phyloP scores from a whole-genome alignment of 2,888 invertebrate genomes.

The Notodonta ziczac region DNA sequence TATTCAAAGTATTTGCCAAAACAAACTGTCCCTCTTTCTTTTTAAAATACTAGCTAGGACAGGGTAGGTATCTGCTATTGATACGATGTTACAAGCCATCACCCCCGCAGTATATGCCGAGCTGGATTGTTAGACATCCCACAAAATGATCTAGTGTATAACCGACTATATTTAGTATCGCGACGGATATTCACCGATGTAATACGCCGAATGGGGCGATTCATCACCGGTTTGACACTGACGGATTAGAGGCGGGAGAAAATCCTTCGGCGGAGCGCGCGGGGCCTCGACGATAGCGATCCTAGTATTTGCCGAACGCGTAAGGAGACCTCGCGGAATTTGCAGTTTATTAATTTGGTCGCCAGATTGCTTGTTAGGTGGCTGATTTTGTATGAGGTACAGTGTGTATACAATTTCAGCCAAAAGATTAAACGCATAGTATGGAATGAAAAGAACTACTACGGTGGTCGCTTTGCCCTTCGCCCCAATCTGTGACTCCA shows the following conservation, averaged over 20 bases:
- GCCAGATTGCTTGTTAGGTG: neutral
- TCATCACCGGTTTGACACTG: conserved; percentile 70
- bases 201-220: conserved; percentile 56
- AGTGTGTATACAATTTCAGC: no score
- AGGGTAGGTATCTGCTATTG: no score
- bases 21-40: no score
- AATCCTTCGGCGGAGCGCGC: conserved; percentile 22
- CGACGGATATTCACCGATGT: conserved; percentile 16
- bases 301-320: conserved; percentile 2
- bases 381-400: neutral
- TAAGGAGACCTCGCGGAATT: conserved; percentile 4
- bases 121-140: neutral
- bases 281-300: conserved; percentile 2
- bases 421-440: no score
- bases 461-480: no score
- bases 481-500: no score
- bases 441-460: no score
- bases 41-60: no score
- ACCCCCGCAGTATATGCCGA: neutral
- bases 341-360: neutral
- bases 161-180: conserved; percentile 1
- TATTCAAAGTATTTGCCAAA: no score
- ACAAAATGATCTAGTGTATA: neutral
- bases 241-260: conserved; percentile 55
- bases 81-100: neutral